These are phyloP conservation scores for Limnodromus scolopaceus DNA, from an alignment of 2,797 vertebrate species.

Conservation along the genomic window DNA sequence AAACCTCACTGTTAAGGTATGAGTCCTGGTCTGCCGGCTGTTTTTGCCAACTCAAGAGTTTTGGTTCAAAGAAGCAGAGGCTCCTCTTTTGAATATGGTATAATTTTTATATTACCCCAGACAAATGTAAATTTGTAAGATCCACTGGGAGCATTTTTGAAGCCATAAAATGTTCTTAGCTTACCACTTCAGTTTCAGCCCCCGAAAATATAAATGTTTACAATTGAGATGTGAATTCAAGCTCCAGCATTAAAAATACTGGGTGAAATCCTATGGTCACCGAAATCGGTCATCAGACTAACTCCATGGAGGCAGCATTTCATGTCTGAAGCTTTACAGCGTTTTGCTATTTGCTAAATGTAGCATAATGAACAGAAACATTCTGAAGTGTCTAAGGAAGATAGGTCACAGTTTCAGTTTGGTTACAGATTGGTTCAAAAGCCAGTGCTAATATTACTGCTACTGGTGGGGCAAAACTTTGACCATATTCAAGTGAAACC, in stretches of 20 bases:
- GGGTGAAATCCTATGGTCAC: background rate
- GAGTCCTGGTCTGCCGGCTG: background rate
- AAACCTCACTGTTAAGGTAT: background rate
- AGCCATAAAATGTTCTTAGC: background rate
- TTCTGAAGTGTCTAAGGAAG: background rate
- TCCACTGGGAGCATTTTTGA: background rate
- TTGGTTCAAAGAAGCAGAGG: background rate
- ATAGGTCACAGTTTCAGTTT: background rate
- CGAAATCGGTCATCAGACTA: background rate
- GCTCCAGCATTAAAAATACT: background rate
- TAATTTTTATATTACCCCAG: background rate
- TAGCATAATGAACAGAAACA: background rate
- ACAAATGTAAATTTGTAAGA: background rate
- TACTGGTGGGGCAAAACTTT: background rate
- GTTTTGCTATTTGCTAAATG: background rate
- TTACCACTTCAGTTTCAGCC: background rate
- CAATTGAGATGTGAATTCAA: background rate
- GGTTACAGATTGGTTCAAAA: background rate
- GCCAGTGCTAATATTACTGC: background rate
- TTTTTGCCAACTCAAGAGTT: background rate
- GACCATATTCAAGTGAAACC: background rate
- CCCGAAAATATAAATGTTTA: background rate
- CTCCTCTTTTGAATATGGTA: background rate
- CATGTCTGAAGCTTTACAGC: background rate
- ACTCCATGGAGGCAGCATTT: background rate